These are phyloP conservation scores for Promerops cafer DNA, from an alignment of 2,113 vertebrate genomes.

Conservation along the genomic window DNA sequence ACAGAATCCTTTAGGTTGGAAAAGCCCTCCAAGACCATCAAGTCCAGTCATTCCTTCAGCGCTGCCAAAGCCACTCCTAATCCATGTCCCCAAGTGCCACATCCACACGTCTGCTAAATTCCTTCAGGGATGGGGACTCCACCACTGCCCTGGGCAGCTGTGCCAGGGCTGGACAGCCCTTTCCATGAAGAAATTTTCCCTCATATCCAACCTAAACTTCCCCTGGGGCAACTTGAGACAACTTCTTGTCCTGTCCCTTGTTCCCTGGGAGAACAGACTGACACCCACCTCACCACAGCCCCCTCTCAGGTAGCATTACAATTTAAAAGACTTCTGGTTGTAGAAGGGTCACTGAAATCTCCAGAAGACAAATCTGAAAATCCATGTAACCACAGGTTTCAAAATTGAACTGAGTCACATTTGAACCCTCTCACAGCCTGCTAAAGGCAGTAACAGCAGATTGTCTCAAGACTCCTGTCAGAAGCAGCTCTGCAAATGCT, in stretches of 20 bases:
- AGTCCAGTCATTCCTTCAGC: not conserved
- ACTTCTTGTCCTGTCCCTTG: not conserved
- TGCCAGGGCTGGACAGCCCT: not conserved
- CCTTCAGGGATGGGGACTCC: not conserved
- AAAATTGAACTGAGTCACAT: not conserved
- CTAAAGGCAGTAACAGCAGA: not conserved
- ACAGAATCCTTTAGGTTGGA: not conserved
- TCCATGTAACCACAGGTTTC: not conserved
- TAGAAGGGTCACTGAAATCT: not conserved
- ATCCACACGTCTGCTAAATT: accelerated
- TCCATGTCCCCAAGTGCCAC: not conserved
- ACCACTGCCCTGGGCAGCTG: not conserved
- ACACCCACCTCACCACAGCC: not conserved
- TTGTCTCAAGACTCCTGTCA: not conserved
- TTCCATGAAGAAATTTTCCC: not conserved
- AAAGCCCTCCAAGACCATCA: not conserved
- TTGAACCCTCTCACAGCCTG: not conserved
- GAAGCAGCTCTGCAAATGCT: not conserved
- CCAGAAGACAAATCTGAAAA: not conserved
- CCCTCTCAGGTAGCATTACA: not conserved
- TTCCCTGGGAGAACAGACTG: not conserved
- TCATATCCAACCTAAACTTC: not conserved
- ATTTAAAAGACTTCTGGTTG: not conserved
- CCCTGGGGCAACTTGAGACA: not conserved
- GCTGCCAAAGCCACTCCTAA: not conserved